Evolutionary conservation across 1,140 invertebrate genomes (phyloP).

Genomic region (Micrasema minimum): DNA sequence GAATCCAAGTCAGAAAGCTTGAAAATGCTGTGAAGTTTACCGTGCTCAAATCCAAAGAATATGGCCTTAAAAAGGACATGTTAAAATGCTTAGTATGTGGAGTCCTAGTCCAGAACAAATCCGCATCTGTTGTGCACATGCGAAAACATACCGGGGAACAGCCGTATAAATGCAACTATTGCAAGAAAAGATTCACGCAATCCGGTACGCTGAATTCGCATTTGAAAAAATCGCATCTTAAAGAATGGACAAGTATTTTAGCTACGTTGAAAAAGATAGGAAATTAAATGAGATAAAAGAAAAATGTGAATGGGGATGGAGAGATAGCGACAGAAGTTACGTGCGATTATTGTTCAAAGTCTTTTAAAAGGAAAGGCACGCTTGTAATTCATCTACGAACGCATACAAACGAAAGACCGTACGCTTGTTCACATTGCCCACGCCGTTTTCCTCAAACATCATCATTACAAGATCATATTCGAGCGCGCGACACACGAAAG

Average conservation of each 20-base stretch:
- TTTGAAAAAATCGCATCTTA: slow-evolving; percentile 16
- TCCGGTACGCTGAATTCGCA: slow-evolving; percentile 12
- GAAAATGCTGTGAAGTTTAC: slow-evolving; percentile 6
- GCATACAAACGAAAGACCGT: slow-evolving; percentile 25
- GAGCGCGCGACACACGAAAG: neutral
- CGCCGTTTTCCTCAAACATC: neutral
- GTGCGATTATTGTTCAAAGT: slow-evolving; percentile 16
- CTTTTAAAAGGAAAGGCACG: slow-evolving; percentile 3
- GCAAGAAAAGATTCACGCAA: slow-evolving; percentile 15
- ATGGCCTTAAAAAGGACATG: slow-evolving; percentile 18
- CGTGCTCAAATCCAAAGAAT: slow-evolving; percentile 2
- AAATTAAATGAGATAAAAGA: slow-evolving; percentile 5
- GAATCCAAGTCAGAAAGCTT: too few relatives aligned
- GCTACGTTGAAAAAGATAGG: slow-evolving; percentile 5
- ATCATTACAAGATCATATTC: slow-evolving; percentile 7
- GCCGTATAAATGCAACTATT: neutral
- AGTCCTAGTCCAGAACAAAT: slow-evolving; percentile 13
- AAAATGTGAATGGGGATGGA: neutral
- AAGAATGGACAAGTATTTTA: slow-evolving; percentile 6
- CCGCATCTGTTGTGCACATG: slow-evolving; percentile 16
- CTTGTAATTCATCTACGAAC: slow-evolving; percentile 9
- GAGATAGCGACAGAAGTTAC: slow-evolving; percentile 1
- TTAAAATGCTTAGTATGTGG: slow-evolving; percentile 23
- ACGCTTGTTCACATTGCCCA: slow-evolving; percentile 1
- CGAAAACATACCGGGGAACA: slow-evolving; percentile 23